Conservation (phyloP, 1,140 invertebrate genomes). For the Hycleus phaleratus region DNA sequence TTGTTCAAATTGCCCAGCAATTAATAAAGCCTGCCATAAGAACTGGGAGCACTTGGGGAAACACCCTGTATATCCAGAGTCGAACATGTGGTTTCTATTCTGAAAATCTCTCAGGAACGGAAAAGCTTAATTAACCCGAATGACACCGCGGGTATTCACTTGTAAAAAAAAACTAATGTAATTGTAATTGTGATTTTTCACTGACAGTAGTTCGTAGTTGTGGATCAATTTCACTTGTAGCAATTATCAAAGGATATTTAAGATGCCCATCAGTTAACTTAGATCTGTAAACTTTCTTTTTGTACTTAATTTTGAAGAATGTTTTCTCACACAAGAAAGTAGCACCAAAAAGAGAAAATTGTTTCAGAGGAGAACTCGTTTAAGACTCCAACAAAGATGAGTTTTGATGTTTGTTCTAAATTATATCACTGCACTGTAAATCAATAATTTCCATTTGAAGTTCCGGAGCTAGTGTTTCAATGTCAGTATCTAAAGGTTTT, state of each 20-base stretch:
- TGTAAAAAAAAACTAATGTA: not conserved
- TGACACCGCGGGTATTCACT: too few species aligned
- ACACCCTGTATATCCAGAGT: too few species aligned
- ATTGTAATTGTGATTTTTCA: conserved; percentile 11
- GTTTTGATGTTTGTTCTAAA: conserved; percentile 20
- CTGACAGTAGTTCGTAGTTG: conserved; percentile 7
- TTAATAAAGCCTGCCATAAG: too few species aligned
- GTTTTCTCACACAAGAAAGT: conserved; percentile 20
- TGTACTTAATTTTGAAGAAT: conserved; percentile 23
- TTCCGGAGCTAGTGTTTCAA: conserved; percentile 24
- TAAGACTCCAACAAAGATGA: conserved; percentile 19
- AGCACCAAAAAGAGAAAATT: conserved; percentile 19
- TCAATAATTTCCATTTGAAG: conserved; percentile 29
- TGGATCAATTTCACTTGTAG: conserved; percentile 10
- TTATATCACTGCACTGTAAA: conserved; percentile 24
- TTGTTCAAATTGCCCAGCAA: too few species aligned
- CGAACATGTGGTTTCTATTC: too few species aligned
- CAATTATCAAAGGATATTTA: conserved; percentile 16
- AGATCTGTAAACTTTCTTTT: conserved; percentile 21
- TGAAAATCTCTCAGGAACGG: too few species aligned
- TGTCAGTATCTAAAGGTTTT: conserved; percentile 21
- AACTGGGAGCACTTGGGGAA: too few species aligned
- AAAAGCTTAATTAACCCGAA: too few species aligned
- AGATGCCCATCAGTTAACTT: conserved; percentile 19
- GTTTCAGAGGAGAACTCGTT: conserved; percentile 18